Conservation (phyloP, 2,888 invertebrate species). For the Mythimna ferrago region DNA sequence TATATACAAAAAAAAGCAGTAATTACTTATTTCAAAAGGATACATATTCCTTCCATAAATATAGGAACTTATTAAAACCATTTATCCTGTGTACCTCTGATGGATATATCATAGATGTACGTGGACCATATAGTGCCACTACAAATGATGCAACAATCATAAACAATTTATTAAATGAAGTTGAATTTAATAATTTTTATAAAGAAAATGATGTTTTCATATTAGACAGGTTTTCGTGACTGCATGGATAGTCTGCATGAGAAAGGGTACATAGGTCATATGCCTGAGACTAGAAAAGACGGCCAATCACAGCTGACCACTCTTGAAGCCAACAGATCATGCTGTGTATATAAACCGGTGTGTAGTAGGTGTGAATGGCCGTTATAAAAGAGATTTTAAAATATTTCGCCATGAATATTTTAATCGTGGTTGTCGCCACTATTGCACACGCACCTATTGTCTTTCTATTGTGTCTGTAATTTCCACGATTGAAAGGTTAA, state of each 20-base stretch:
- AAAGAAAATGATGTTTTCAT: slow-evolving; percentile 11
- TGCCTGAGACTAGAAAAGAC: slow-evolving; percentile 28
- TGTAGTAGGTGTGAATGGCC: slow-evolving; percentile 42
- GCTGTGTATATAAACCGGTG: slow-evolving; percentile 22
- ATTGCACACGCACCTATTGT: too few relatives aligned
- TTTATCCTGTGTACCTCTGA: slow-evolving; percentile 31
- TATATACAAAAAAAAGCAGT: slow-evolving; percentile 24
- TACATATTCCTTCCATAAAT: slow-evolving; percentile 1
- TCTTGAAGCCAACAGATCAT: slow-evolving; percentile 16
- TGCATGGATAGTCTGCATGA: slow-evolving; percentile 37
- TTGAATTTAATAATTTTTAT: slow-evolving; percentile 18
- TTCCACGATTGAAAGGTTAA: too few relatives aligned
- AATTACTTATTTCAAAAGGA: slow-evolving; percentile 31
- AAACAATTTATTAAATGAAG: slow-evolving; percentile 22
- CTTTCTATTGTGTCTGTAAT: too few relatives aligned
- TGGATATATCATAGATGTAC: slow-evolving; percentile 45
- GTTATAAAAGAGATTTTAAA: slow-evolving; percentile 46
- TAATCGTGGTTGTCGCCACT: slow-evolving; percentile 36
- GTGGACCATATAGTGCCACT: slow-evolving; percentile 35
- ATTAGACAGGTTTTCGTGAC: slow-evolving; percentile 18
- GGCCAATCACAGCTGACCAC: slow-evolving; percentile 19
- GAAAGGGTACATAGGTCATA: slow-evolving; percentile 36
- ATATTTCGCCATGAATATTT: slow-evolving; percentile 47
- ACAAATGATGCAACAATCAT: slow-evolving; percentile 44
- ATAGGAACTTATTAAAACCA: slow-evolving; percentile 30